phyloP scores from a whole-genome alignment of 2,113 vertebrate genomes.

The Elgaria multicarinata region DNA sequence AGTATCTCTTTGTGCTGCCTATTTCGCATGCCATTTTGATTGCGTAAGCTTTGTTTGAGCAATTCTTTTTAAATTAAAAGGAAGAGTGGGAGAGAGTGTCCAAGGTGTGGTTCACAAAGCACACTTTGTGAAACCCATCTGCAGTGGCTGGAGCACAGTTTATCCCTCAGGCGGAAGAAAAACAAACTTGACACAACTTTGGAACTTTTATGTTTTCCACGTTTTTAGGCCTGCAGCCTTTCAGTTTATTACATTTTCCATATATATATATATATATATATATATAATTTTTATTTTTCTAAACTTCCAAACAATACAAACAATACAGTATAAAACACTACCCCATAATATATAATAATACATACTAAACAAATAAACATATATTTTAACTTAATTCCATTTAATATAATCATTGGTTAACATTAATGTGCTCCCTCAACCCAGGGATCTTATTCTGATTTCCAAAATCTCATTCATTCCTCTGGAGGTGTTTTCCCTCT shows the following conservation, averaged over 20 bases:
- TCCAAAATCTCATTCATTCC: too few species aligned
- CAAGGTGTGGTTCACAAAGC: background rate
- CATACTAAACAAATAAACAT: too few species aligned
- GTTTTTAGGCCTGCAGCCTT: background rate
- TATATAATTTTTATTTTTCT: too few species aligned
- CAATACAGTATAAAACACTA: too few species aligned
- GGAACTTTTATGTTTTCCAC: background rate
- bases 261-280: too few species aligned
- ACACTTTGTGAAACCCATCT: slow-evolving; percentile 2
- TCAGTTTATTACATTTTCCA: background rate
- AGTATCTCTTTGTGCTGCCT: background rate
- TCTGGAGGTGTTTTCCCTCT: too few species aligned
- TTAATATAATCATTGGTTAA: too few species aligned
- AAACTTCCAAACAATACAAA: too few species aligned
- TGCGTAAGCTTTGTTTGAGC: background rate
- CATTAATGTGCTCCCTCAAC: too few species aligned
- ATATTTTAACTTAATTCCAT: too few species aligned
- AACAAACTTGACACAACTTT: background rate
- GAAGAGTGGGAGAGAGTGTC: background rate
- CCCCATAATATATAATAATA: too few species aligned
- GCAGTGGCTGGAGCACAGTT: background rate
- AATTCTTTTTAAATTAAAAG: background rate
- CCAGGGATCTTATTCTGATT: too few species aligned
- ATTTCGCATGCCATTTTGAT: background rate
- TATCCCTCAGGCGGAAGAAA: background rate